Percentiles rank a stretch among this genome's conserved stretches.
phyloP scores from a whole-genome alignment of 2,888 invertebrate species.

The Heliconius sara region DNA sequence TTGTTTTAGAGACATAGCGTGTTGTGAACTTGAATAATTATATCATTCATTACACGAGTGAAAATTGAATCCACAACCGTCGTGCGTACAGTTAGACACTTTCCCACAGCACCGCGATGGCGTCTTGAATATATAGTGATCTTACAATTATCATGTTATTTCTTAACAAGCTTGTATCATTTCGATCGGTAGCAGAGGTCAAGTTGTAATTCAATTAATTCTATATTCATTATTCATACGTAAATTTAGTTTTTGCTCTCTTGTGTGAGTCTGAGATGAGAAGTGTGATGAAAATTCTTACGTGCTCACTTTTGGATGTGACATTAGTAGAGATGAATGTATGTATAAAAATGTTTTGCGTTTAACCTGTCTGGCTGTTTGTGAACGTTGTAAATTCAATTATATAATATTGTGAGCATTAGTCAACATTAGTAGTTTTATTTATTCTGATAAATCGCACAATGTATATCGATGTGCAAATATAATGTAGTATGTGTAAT shows the following conservation, averaged over 20 bases:
- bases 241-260: slow-evolving; percentile 35
- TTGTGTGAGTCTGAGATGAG: neutral
- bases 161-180: slow-evolving; percentile 55
- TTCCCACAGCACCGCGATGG: neutral
- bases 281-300: neutral
- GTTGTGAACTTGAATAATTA: too few relatives aligned
- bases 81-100: neutral
- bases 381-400: too few relatives aligned
- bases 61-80: too few relatives aligned
- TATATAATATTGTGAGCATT: too few relatives aligned
- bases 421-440: too few relatives aligned
- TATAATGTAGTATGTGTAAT: too few relatives aligned
- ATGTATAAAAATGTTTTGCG: too few relatives aligned
- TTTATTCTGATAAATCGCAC: too few relatives aligned
- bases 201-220: slow-evolving; percentile 78
- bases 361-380: too few relatives aligned
- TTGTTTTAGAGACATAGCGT: too few relatives aligned
- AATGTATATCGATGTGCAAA: too few relatives aligned
- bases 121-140: neutral
- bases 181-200: slow-evolving; percentile 72
- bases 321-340: neutral
- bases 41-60: too few relatives aligned
- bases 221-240: slow-evolving; percentile 45
- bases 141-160: slow-evolving; percentile 3
- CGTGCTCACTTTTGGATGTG: slow-evolving; percentile 9